Evolutionary conservation across 2,888 invertebrate species (phyloP), one percentile per base, ranked within the genome.

Genomic region (Physocephala rufipes): DNA sequence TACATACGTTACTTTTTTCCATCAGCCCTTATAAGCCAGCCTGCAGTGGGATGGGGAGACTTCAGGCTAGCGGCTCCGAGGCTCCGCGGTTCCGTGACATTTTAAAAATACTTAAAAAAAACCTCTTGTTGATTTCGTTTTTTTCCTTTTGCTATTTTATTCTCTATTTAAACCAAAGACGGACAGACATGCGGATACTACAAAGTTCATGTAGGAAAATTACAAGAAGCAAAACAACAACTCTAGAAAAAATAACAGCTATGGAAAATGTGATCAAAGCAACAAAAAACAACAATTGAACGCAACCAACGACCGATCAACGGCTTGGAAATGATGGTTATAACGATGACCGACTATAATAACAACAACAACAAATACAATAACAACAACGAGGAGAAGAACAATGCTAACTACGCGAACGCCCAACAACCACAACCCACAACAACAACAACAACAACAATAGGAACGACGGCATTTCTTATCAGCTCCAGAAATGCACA

Each of bases 291-390:
- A 58, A 47, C 55, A 59, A 24, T 73, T 73, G 36, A 65, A 62
- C 47, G 5, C 7, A 63, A 26, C 16, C 69, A 61, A 64, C 68
- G 51, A 68, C 61, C 62, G 55, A 51, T 55, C 62, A 24, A 16
- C 36, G 5, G 36, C 36, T 36, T 36, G 9, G 9, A 36, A 36
- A 36, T 36, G 36, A 9, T 36, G 36, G 36, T 36, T 7, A 9
- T 36, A n/a, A 24, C 12, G 59, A 53, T 69, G 71, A 72, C 69
- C 30, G 67, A 64, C 30, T 70, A 67, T 63, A 36, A 66, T 28
- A 63, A 59, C 61, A 59, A 49, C 30, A 28, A 75, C 74, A 70
- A 74, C 74, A 74, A 73, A 74, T 72, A 74, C 55, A 59, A 49
- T 58, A 26, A 58, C 64, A 24, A 43, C 64, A 63, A 66, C 66